phyloP scores from a whole-genome alignment of 2,113 vertebrate species.

The Petaurus breviceps region DNA sequence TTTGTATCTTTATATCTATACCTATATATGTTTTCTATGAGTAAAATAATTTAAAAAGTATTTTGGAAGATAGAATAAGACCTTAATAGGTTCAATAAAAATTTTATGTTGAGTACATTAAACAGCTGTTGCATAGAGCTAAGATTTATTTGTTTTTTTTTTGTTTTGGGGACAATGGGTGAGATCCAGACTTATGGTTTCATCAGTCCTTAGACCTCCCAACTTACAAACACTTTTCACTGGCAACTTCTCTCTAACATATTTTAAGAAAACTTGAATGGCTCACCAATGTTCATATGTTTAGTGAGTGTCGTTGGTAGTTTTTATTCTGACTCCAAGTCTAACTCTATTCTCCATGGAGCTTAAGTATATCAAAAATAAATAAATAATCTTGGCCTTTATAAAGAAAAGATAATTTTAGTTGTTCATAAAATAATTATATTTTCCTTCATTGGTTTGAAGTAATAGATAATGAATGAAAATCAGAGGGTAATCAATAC shows the following conservation, averaged over 20 bases:
- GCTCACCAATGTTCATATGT: background rate
- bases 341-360: background rate
- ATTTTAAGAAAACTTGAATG: background rate
- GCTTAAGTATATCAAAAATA: background rate
- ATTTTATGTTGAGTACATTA: background rate
- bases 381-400: background rate
- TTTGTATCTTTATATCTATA: too few species aligned
- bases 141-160: background rate
- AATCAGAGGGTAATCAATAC: background rate
- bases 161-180: background rate
- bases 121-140: background rate
- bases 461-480: background rate
- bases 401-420: background rate
- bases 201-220: background rate
- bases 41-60: background rate
- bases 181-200: background rate
- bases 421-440: background rate
- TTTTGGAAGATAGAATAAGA: background rate
- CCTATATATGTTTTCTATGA: background rate
- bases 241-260: background rate
- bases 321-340: background rate
- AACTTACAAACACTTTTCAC: background rate
- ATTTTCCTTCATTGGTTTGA: conserved; percentile 10
- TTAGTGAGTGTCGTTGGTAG: background rate
- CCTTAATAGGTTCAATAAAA: background rate